Base-by-base conservation (phyloP, 2,797 vertebrate genomes). In the Jordanella pulchra region DNA sequence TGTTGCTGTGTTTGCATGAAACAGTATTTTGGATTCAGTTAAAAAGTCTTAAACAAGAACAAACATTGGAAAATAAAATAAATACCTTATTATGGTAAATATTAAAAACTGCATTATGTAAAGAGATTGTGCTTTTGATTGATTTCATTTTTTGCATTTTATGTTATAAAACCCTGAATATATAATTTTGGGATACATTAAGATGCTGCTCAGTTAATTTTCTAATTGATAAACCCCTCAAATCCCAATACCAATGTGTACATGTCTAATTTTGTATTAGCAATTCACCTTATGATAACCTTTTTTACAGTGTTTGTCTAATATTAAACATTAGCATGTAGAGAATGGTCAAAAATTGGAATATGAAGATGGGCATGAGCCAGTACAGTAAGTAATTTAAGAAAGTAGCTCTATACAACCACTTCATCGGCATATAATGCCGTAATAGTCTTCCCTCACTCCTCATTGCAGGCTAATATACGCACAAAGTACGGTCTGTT, bases 21-120 rank as follows among this genome's bases (percentile, higher is more conserved):
- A 42, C 50, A 67, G 32, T 53, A 27, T 54, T 67, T 54, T 28
- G n/a, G 32, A 14, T 61, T 48, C 25, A 56, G 17, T 42, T 69
- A 25, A 32, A 61, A 10, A 61, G 13, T 44, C 39, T 14, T 54
- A 54, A 54, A 35, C 21, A 61, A 61, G 18, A 42, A n/a, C n/a
- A n/a, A n/a, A n/a, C n/a, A n/a, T n/a, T n/a, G n/a, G n/a, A 79
- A 77, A 54, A 60, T 60, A 7, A 17, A 0, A 50, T 13, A 39
- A 53, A 61, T 35, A 55, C 42, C 11, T 61, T 50, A 18, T 71
- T 65, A 48, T 65, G 27, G 21, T 72, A 17, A 63, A 63, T 58
- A 78, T 66, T 70, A 68, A 81, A 66, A 12, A 39, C 10, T 58
- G 13, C 13, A 25, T 14, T n/a, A 54, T 69, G 15, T 73, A 23